phyloP scores from a whole-genome alignment of 2,113 vertebrate genomes.

The Zosterops japonicus region DNA sequence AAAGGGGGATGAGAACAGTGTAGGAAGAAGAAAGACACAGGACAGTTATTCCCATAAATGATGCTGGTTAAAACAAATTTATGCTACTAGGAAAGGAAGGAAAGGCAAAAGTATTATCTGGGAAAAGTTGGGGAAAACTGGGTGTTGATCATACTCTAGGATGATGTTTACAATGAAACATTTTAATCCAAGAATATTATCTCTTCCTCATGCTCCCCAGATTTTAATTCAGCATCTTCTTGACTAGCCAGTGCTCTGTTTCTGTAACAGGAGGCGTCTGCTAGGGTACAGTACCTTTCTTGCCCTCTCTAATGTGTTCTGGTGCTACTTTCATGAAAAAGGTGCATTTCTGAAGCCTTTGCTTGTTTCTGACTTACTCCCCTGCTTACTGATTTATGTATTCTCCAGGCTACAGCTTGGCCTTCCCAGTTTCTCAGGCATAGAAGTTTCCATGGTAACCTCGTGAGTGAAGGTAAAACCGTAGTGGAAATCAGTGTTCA shows the following conservation, averaged over 20 bases:
- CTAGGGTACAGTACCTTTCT: neutral
- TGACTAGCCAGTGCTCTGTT: neutral
- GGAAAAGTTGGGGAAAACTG: neutral
- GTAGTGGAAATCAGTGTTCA: neutral
- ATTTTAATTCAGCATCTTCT: neutral
- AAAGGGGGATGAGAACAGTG: neutral
- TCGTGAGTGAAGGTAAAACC: neutral
- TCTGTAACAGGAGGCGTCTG: neutral
- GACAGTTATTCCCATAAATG: neutral
- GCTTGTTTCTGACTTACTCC: neutral
- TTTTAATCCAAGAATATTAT: neutral
- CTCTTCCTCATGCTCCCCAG: neutral
- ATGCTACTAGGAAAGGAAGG: neutral
- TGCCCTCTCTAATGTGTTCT: fast-evolving
- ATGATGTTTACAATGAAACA: neutral
- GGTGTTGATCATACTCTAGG: neutral
- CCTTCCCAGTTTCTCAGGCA: conserved; percentile 24
- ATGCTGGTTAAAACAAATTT: neutral
- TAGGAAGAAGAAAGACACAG: neutral
- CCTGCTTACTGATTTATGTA: neutral
- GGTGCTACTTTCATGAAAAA: neutral
- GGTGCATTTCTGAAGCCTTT: neutral
- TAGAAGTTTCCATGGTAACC: conserved; percentile 63
- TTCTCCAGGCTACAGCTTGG: neutral
- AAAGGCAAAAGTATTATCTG: neutral